These are phyloP conservation scores for Chironomus tepperi DNA, from an alignment of 1,140 invertebrate species.

Conservation along the genomic window DNA sequence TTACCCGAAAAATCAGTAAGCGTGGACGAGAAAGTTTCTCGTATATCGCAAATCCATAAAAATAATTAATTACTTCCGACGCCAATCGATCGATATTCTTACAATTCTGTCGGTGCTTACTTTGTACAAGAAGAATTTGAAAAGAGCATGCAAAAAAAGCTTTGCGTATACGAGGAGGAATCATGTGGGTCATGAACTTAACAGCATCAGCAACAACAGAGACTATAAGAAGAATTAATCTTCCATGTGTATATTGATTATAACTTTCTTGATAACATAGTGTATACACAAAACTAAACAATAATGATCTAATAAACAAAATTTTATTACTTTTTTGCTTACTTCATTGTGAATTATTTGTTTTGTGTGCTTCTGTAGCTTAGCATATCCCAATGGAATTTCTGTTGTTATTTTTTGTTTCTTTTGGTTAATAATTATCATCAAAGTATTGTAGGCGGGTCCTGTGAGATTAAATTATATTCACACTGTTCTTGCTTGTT, in stretches of 20 bases:
- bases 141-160: too few relatives aligned
- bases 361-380: neutral
- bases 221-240: neutral
- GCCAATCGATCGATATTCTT: neutral
- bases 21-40: too few relatives aligned
- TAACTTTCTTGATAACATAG: neutral
- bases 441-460: too few relatives aligned
- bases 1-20: too few relatives aligned
- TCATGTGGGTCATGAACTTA: too few relatives aligned
- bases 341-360: neutral
- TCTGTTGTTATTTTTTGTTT: neutral
- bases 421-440: neutral
- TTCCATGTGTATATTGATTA: conserved; percentile 11
- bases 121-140: too few relatives aligned
- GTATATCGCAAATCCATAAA: neutral
- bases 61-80: conserved; percentile 6
- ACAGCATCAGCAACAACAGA: too few relatives aligned
- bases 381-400: neutral
- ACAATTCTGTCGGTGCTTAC: neutral
- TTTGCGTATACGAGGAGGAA: neutral
- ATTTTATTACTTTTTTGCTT: neutral
- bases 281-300: neutral
- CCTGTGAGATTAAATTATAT: too few relatives aligned
- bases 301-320: conserved; percentile 3
- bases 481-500: too few relatives aligned